These are phyloP conservation scores for Diaphora mendica DNA, from an alignment of 2,888 invertebrate genomes.

Conservation along the genomic window DNA sequence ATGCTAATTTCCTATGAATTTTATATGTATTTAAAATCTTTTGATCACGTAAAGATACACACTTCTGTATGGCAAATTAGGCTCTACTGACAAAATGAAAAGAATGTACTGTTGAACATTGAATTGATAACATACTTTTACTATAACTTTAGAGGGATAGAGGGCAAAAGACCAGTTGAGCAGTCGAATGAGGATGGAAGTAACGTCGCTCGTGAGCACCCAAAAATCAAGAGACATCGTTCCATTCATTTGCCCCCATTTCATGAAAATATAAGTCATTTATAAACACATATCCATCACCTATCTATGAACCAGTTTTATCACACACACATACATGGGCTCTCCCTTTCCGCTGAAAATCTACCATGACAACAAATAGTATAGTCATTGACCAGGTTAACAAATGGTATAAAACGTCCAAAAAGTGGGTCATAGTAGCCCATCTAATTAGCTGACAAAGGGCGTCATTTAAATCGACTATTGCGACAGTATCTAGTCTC, in stretches of 20 bases:
- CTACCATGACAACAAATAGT: background rate
- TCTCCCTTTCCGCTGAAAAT: background rate
- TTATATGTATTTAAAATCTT: background rate
- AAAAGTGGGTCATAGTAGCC: constrained; percentile 11
- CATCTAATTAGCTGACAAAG: constrained; percentile 16
- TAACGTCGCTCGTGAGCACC: no score
- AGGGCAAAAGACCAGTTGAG: no score
- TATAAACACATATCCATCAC: background rate
- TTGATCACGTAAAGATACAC: background rate
- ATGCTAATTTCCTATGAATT: background rate
- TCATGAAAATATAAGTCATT: background rate
- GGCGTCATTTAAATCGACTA: constrained; percentile 21
- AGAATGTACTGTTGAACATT: no score
- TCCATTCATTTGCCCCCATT: no score
- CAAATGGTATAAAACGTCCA: constrained; percentile 7
- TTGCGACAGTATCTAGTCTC: constrained; percentile 62
- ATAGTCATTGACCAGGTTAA: constrained; percentile 2
- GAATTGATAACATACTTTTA: no score
- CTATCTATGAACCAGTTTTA: background rate
- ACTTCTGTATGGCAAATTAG: background rate
- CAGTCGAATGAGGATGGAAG: no score
- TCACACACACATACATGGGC: background rate
- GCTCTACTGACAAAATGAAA: no score
- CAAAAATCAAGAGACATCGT: no score
- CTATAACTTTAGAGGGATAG: no score